Base-by-base conservation (phyloP, 2,113 vertebrate species). In the Carassius gibelio region DNA sequence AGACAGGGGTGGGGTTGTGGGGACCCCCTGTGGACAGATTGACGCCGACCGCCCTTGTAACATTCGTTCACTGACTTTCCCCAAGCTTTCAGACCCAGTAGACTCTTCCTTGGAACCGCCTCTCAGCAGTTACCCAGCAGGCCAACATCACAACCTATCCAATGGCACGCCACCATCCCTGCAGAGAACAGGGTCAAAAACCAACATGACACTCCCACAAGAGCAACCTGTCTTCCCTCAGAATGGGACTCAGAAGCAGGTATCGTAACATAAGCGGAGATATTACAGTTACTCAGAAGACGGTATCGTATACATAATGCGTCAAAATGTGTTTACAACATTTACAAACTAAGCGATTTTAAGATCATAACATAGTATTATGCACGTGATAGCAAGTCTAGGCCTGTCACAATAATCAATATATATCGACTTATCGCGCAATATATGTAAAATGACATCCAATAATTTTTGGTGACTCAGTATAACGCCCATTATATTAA, bases 51-150 rank as follows among this genome's bases (percentile, higher is more conserved):
- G 95, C 8, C 95, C 94, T n/a, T 95, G 97, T 94, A 99, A 98
- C 94, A 99, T 99, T 90, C 98, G 96, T 91, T 99, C 97, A 82
- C 93, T 99, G 10, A 96, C 96, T 85, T 99, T 99, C 84, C 98
- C 98, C 38, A 99, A 99, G 91, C 95, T 99, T 82, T 96, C 97
- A 72, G 97, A 96, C 3, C 96, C 97, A 77, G 96, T 95, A 76
- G 92, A 93, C 19, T 93, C 92, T 4, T 88, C 91, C n/a, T 90
- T 90, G 19, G 80, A 90, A 55, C 86, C 87, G 76, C 86, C 84
- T n/a, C 36, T 88, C 13, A 81, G 84, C 21, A 23, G 83, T 50
- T 88, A 90, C 38, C 23, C 93, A 86, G 89, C 95, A 87, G 30
- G 82, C 59, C 59, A 85, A 1, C 85, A 26, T 26, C 77, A 75